Evolutionary conservation across 30 jellyfish, hydroid and myxozoan genomes (phyloP).

Genomic region (Hydractinia echinata): DNA sequence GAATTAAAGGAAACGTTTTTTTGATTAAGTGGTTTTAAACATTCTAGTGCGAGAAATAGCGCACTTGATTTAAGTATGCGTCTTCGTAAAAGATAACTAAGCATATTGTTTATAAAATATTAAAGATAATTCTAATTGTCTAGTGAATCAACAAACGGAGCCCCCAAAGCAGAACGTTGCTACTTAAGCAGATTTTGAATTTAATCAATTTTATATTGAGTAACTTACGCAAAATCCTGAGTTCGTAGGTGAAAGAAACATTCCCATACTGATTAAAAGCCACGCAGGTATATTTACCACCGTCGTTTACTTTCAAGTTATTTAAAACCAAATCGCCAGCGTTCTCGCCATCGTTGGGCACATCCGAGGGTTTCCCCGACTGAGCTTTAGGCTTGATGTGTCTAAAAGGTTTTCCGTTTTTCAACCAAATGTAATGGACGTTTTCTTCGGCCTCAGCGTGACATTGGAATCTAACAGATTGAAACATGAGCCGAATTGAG

Average conservation of each 20-base stretch:
- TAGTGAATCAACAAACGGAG: no score
- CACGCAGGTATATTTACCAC: constrained; percentile 80
- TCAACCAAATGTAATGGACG: constrained; percentile 64
- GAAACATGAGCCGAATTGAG: constrained; percentile 46
- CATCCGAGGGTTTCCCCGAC: neutral
- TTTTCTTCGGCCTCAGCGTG: constrained; percentile 58
- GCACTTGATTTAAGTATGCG: no score
- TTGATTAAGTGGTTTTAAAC: no score
- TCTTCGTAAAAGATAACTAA: no score
- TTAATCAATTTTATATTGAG: neutral
- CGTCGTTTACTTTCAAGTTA: constrained; percentile 38
- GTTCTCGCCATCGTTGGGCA: neutral
- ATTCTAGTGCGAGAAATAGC: no score
- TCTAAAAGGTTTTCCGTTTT: constrained; percentile 59
- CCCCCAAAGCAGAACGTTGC: no score
- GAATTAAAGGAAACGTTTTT: no score
- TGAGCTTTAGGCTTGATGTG: constrained; percentile 13
- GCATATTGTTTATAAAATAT: no score
- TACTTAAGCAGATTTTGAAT: no score
- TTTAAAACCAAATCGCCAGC: constrained; percentile 29
- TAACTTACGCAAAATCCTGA: constrained; percentile 35
- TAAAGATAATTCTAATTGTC: no score
- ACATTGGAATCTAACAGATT: constrained; percentile 54
- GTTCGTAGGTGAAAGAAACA: constrained; percentile 73
- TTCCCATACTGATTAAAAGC: constrained; percentile 84